Evolutionary conservation across 1,140 invertebrate species (phyloP), one percentile per base, ranked within the genome.

Genomic region (Hormaphis cornu): DNA sequence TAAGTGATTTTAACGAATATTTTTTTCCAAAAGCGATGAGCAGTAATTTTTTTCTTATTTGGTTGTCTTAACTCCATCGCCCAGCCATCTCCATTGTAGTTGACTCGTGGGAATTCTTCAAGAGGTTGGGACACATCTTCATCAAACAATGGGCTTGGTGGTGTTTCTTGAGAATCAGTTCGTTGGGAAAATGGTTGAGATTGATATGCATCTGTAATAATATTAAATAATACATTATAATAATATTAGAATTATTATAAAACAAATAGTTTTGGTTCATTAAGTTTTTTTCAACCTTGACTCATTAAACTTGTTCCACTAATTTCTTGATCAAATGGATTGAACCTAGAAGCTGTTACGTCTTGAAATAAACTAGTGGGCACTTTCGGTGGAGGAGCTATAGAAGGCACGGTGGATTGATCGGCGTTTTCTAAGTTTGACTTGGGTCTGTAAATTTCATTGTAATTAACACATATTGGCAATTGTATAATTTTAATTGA

Each of bases 21-120:
- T 77, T 97, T 96, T 80, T 99, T 99, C 97, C 97, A 99, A 78
- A 93, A 99, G 71, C 95, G 83, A 74, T 95, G 92, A 6, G 92
- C 92, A 0, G 96, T 98, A 69, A 99, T 92, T 79, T 97, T 98
- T 83, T 99, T 99, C 78, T 98, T 98, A 74, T 93, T 94, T 6
- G 95, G 95, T 75, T 97, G 92, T 16, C 95, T 82, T 30, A 99
- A 80, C 71, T 97, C 90, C 87, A 99, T 91, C 76, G 98, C 94
- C 95, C 95, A 99, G 22, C 92, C 92, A n/a, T 91, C 86, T 0
- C 86, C 91, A 0, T 80, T 79, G 74, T 89, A 93, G 46, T 84
- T 83, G 1, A 87, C 84, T 56, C 93, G 83, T 5, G 91, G 91
- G 78, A 96, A 99, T 22, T 91, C 89, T 79, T 95, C 92, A 18